These are phyloP conservation scores for Porites australiensis DNA, from an alignment of 64 coral and sea anemone genomes.

Conservation along the genomic window DNA sequence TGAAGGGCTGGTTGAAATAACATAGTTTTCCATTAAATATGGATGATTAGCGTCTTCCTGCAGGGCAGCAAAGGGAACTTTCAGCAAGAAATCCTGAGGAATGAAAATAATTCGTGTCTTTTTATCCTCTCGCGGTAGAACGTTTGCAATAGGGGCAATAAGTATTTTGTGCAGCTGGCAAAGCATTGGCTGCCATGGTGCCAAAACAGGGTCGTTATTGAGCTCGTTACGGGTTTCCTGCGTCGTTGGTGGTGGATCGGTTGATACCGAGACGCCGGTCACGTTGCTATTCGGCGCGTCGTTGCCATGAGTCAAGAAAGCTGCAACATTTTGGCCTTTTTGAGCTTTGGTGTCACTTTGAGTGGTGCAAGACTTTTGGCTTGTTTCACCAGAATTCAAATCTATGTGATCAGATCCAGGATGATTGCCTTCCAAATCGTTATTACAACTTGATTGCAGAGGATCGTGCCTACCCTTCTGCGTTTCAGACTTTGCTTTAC, in stretches of 20 bases:
- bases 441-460: too few relatives aligned
- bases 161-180: conserved; percentile 11
- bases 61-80: conserved; percentile 53
- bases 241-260: not conserved
- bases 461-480: too few relatives aligned
- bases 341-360: too few relatives aligned
- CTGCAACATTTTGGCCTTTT: too few relatives aligned
- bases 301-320: too few relatives aligned
- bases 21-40: conserved; percentile 31
- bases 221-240: not conserved
- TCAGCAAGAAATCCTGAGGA: conserved; percentile 50
- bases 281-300: too few relatives aligned
- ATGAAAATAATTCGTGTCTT: conserved; percentile 31
- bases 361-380: too few relatives aligned
- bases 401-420: too few relatives aligned
- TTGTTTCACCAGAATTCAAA: too few relatives aligned
- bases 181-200: conserved; percentile 17
- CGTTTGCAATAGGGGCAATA: conserved; percentile 6
- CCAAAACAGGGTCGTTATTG: not conserved
- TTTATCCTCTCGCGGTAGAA: not conserved
- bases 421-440: too few relatives aligned
- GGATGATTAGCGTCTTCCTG: not conserved
- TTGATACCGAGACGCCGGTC: too few relatives aligned
- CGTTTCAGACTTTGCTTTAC: too few relatives aligned
- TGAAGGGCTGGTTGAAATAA: conserved; percentile 42